These are phyloP conservation scores for Delichon dasypus DNA, from an alignment of 2,797 vertebrate genomes.

Conservation along the genomic window DNA sequence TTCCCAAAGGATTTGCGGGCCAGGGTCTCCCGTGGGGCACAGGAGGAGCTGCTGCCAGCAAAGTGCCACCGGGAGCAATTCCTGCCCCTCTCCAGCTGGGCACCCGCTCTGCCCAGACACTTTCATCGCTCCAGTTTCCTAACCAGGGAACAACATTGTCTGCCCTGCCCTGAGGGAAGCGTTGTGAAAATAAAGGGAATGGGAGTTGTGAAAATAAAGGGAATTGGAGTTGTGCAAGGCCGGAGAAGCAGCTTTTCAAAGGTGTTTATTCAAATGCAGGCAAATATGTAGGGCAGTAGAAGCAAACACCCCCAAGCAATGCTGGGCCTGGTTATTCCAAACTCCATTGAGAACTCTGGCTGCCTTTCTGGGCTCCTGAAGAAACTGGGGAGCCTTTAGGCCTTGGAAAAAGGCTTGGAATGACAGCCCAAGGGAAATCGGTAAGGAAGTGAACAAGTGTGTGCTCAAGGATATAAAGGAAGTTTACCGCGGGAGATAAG, in stretches of 20 bases:
- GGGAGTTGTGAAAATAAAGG: conserved; percentile 36
- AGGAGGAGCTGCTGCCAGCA: background rate
- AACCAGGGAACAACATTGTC: conserved; percentile 10
- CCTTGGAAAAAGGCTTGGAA: conserved; percentile 13
- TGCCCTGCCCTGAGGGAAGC: conserved; percentile 9
- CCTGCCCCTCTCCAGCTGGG: background rate
- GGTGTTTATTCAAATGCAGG: conserved; percentile 53
- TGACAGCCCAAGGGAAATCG: background rate
- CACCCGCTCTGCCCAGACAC: background rate
- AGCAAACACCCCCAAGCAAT: background rate
- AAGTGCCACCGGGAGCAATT: background rate
- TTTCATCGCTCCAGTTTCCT: conserved; percentile 27
- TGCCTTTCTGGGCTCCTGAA: background rate
- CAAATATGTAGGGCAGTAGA: conserved; percentile 2
- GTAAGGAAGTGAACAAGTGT: background rate
- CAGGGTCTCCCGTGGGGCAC: background rate
- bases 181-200: conserved; percentile 54
- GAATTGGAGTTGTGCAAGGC: conserved; percentile 34
- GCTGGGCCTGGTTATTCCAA: conserved; percentile 13
- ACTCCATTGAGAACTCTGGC: background rate
- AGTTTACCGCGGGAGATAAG: background rate
- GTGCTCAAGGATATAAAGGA: background rate
- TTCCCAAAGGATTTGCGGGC: background rate
- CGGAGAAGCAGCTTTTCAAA: conserved; percentile 31
- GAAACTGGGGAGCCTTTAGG: background rate